These are phyloP conservation scores for Galemys pyrenaicus DNA, from an alignment of 2,113 vertebrate species.

Conservation along the genomic window DNA sequence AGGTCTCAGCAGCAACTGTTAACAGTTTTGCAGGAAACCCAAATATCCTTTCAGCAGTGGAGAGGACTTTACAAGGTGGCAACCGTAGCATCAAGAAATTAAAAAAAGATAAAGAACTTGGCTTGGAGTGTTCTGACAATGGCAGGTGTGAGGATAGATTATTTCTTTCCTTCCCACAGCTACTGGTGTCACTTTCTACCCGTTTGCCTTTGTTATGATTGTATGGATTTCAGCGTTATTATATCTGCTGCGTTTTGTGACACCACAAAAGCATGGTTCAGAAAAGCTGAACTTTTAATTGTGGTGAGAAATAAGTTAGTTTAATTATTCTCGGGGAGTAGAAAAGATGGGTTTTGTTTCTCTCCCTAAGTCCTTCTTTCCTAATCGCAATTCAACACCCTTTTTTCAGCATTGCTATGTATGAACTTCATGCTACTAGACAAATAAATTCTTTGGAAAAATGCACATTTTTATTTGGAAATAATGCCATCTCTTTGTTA, in stretches of 20 bases:
- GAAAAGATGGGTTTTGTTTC: constrained; percentile 87
- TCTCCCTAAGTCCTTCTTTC: constrained; percentile 84
- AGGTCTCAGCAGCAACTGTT: constrained; percentile 47
- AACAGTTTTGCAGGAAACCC: constrained; percentile 74
- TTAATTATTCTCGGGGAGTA: constrained; percentile 85
- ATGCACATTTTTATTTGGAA: constrained; percentile 95
- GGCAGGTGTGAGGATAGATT: constrained; percentile 80
- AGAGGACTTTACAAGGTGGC: constrained; percentile 54
- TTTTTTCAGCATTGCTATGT: constrained; percentile 91
- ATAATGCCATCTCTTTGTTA: constrained; percentile 99
- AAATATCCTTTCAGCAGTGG: constrained; percentile 65
- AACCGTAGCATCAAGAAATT: constrained; percentile 64
- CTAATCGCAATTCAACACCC: constrained; percentile 92
- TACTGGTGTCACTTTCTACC: constrained; percentile 77
- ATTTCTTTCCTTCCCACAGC: constrained; percentile 80
- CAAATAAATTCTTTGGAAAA: constrained; percentile 95
- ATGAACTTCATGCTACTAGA: constrained; percentile 95
- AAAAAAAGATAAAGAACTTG: constrained; percentile 73
- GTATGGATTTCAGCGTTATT: constrained; percentile 82
- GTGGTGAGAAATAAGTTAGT: constrained; percentile 87
- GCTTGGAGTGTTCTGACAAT: constrained; percentile 78
- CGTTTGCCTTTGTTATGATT: constrained; percentile 81
- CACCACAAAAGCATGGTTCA: constrained; percentile 79
- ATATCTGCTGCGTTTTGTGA: constrained; percentile 84
- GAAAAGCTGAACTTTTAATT: constrained; percentile 89